Evolutionary conservation across 1,140 invertebrate species (phyloP).

Genomic region (Drosophila ogumai): DNA sequence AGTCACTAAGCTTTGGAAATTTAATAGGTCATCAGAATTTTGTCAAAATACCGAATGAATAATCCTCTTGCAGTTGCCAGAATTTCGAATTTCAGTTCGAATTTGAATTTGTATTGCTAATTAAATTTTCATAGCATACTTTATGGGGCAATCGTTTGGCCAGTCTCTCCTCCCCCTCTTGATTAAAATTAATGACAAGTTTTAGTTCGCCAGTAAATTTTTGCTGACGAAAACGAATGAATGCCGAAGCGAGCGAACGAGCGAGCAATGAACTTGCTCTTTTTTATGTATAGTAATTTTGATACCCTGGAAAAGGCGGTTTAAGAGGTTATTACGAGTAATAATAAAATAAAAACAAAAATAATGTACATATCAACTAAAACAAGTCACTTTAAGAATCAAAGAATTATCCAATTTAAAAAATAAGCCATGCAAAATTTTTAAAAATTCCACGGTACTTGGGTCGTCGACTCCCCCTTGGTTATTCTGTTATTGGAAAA

Average conservation of each 20-base stretch:
- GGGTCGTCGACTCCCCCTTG: background rate
- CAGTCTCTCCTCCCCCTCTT: background rate
- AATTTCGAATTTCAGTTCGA: slow-evolving; percentile 3
- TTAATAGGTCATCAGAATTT: slow-evolving; percentile 3
- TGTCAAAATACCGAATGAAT: slow-evolving; percentile 1
- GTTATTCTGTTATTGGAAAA: slow-evolving; percentile 2
- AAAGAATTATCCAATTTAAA: background rate
- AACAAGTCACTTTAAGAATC: background rate
- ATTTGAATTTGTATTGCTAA: slow-evolving; percentile 16
- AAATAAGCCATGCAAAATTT: background rate
- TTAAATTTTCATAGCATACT: slow-evolving; percentile 42
- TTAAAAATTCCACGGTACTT: background rate
- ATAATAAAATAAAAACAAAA: too few species aligned
- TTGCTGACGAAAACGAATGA: slow-evolving; percentile 15
- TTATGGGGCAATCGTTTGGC: slow-evolving; percentile 8
- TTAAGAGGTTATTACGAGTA: background rate
- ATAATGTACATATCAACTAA: background rate
- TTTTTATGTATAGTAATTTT: background rate
- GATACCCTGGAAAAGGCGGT: background rate
- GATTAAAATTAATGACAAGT: slow-evolving; percentile 47
- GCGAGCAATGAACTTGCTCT: slow-evolving; percentile 10
- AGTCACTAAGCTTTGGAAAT: background rate
- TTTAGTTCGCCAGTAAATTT: slow-evolving; percentile 19
- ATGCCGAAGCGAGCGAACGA: background rate
- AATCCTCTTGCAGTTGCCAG: background rate